Conservation (phyloP, 2,113 vertebrate genomes). For the Mellivora capensis region DNA sequence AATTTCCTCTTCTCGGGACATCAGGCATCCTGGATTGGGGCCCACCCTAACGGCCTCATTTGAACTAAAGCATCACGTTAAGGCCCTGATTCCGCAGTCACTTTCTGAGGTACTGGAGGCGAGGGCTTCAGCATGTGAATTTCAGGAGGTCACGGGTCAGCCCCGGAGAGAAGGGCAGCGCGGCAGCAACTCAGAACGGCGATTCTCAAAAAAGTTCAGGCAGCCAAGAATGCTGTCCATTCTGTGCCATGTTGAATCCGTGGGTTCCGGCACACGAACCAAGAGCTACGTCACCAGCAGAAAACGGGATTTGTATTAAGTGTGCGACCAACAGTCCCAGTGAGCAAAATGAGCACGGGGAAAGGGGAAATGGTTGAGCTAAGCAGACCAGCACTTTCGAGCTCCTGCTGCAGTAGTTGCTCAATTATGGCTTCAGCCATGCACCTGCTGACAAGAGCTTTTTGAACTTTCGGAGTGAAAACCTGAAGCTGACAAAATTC, state of each 20-base stretch:
- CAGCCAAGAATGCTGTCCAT: background rate
- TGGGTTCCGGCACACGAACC: background rate
- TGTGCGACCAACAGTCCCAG: background rate
- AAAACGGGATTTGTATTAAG: background rate
- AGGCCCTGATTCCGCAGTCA: background rate
- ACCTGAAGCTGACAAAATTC: background rate
- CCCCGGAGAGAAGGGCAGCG: background rate
- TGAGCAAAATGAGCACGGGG: background rate
- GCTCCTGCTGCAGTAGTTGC: background rate
- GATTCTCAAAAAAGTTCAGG: background rate
- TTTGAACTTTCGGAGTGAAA: background rate
- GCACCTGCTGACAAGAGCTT: slow-evolving; percentile 28
- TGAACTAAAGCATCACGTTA: background rate
- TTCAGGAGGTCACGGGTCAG: background rate
- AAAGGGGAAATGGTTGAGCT: background rate
- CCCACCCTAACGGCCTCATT: background rate
- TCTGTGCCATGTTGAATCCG: background rate
- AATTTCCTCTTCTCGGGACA: background rate
- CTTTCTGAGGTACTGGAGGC: background rate
- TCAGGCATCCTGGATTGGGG: background rate
- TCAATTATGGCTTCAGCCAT: background rate
- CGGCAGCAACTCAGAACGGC: background rate
- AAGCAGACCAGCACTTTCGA: background rate
- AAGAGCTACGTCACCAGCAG: background rate
- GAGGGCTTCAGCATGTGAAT: background rate